Evolutionary conservation across 2,888 invertebrate genomes (phyloP), one percentile per base, ranked within the genome.

Genomic region (Falcaria lacertinaria): DNA sequence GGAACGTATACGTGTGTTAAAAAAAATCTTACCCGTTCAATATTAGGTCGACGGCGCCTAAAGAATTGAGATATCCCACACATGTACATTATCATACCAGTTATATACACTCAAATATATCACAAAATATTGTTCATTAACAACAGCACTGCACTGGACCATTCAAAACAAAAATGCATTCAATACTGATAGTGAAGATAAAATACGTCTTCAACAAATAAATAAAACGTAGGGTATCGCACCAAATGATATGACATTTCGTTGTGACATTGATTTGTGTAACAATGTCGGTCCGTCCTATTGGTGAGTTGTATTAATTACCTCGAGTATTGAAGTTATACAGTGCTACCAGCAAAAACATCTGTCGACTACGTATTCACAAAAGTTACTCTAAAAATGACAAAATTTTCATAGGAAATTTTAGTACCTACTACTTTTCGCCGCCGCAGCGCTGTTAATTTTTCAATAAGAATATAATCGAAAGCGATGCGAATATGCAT

Each of bases 51-150:
- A 3, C 64, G 70, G 32, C 80, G 71, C 15, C 69, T 68, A 60
- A 84, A 87, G 51, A 88, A 88, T 5, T 75, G 74, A 13, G 83
- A 79, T 41, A 87, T 74, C 6, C 82, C 77, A 55, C 83, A 84
- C 63, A 82, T 57, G 66, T 86, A 87, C 86, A 87, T 82, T 15
- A 22, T 13, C 2, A 13, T 17, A 22, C n/a, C 35, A 36, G 17
- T 36, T 14, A 25, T 44, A 42, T 28, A 25, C 38, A 17, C 1
- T 22, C 5, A 22, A 22, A 22, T 22, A 19, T 19, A 22, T 22
- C 22, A 22, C 22, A 22, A 7, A n/a, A n/a, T n/a, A n/a, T n/a
- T n/a, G n/a, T n/a, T n/a, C n/a, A n/a, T n/a, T n/a, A n/a, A 19
- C 19, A 19, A 19, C 3, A 3, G 19, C 33, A 44, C 41, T 35